phyloP scores from a whole-genome alignment of 2,888 invertebrate genomes.

The Ischnura elegans region DNA sequence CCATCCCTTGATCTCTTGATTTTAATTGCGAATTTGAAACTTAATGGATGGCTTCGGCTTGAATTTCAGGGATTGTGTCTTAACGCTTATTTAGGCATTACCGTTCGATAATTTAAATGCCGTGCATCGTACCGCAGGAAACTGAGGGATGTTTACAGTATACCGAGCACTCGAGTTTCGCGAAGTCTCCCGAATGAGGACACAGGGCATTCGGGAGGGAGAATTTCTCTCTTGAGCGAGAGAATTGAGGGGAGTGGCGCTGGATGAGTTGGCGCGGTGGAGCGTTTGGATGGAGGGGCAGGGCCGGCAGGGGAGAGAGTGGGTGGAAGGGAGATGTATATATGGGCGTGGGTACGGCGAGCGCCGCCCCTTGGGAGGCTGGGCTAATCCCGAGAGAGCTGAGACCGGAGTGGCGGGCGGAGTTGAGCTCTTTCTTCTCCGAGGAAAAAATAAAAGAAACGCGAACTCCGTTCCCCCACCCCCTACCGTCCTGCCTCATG shows the following conservation, averaged over 20 bases:
- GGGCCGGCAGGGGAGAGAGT: not conserved
- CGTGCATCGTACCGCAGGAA: too few relatives aligned
- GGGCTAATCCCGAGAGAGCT: slow-evolving; percentile 47
- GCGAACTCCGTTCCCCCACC: not conserved
- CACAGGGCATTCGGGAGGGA: not conserved
- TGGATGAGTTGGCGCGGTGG: not conserved
- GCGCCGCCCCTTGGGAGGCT: slow-evolving; percentile 61
- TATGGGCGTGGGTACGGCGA: slow-evolving; percentile 55
- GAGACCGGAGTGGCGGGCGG: slow-evolving; percentile 32
- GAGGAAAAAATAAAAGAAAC: slow-evolving; percentile 37
- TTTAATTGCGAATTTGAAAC: too few relatives aligned
- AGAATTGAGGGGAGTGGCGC: not conserved
- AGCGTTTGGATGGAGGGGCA: not conserved
- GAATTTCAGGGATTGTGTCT: too few relatives aligned
- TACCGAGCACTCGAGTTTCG: too few relatives aligned
- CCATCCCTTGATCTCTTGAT: too few relatives aligned
- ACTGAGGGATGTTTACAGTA: too few relatives aligned
- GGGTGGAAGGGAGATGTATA: not conserved
- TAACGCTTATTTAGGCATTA: too few relatives aligned
- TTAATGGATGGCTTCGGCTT: too few relatives aligned
- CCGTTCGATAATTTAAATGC: too few relatives aligned
- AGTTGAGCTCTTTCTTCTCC: not conserved
- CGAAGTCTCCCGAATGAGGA: not conserved
- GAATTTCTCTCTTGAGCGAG: not conserved
- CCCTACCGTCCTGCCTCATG: not conserved